Conservation (phyloP, 2,113 vertebrate genomes). For the Hystrix cristata region DNA sequence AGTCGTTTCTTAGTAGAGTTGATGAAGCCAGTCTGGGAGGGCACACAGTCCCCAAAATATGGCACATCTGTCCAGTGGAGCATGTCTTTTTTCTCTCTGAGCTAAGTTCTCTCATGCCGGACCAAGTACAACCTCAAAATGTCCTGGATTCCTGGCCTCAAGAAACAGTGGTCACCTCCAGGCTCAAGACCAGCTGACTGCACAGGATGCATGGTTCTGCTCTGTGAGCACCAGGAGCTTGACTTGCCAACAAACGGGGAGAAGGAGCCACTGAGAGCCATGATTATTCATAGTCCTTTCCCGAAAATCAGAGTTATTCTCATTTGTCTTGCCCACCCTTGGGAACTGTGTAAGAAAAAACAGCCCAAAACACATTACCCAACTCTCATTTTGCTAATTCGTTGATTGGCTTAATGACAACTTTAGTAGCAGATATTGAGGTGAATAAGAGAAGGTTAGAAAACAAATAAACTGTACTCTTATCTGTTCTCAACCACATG, state of each 20-base stretch:
- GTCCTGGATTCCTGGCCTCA: neutral
- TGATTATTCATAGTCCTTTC: neutral
- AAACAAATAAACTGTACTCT: neutral
- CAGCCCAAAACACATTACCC: neutral
- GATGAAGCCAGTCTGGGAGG: neutral
- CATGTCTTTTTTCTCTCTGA: no score
- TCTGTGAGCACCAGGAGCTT: neutral
- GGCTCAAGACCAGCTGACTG: neutral
- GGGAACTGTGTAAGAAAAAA: neutral
- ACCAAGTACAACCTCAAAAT: neutral
- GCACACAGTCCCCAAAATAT: neutral
- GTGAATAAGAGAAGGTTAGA: neutral
- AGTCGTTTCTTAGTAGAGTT: neutral
- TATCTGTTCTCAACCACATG: neutral
- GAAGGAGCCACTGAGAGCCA: neutral
- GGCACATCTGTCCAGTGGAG: no score
- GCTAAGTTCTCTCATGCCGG: neutral
- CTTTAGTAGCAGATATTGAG: neutral
- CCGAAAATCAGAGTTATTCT: neutral
- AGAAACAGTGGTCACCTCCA: neutral
- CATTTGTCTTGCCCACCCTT: neutral
- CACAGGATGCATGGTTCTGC: neutral
- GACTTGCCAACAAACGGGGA: neutral
- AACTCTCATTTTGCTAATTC: neutral
- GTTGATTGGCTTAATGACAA: constrained; percentile 2